A percentile compares a stretch with the other conserved stretches of the same genome.
phyloP scores from a whole-genome alignment of 2,888 invertebrate species.

The Microctonus hyperodae region DNA sequence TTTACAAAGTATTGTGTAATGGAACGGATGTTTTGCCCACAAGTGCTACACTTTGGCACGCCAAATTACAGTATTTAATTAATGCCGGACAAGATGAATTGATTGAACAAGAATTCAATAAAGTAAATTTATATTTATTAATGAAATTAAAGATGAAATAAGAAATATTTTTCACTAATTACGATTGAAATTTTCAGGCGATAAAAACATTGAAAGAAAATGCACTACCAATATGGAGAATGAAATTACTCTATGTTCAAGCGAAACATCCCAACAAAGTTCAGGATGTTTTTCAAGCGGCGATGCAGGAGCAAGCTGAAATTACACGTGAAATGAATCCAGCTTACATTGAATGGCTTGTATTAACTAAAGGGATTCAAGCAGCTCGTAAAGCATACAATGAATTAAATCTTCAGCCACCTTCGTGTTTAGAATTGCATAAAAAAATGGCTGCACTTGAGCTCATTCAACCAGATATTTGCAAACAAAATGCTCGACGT shows the following conservation, averaged over 20 bases:
- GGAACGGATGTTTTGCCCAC: conserved; percentile 64
- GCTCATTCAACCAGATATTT: conserved; percentile 56
- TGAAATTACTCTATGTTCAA: conserved; percentile 59
- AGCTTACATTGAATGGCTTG: conserved; percentile 70
- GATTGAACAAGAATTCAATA: conserved; percentile 61
- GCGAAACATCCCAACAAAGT: conserved; percentile 56
- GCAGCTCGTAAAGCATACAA: conserved; percentile 71
- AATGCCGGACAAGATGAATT: conserved; percentile 59
- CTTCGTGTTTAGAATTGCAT: conserved; percentile 70
- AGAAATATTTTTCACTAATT: too few relatives aligned
- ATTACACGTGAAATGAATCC: conserved; percentile 68
- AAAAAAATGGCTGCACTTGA: conserved; percentile 68
- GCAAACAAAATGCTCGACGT: conserved; percentile 57
- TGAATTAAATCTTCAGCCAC: conserved; percentile 68
- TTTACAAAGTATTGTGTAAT: conserved; percentile 57
- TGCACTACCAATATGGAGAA: conserved; percentile 64
- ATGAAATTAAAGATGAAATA: not conserved
- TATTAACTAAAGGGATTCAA: conserved; percentile 64
- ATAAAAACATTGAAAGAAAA: conserved; percentile 58
- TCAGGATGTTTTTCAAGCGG: conserved; percentile 62
- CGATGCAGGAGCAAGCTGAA: conserved; percentile 64
- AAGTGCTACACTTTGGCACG: conserved; percentile 66
- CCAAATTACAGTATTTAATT: conserved; percentile 64
- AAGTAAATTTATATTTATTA: conserved; percentile 44
- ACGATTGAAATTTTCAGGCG: conserved; percentile 47